These are phyloP conservation scores for Nemotelus nigrinus DNA, from an alignment of 2,888 invertebrate genomes.

Conservation along the genomic window DNA sequence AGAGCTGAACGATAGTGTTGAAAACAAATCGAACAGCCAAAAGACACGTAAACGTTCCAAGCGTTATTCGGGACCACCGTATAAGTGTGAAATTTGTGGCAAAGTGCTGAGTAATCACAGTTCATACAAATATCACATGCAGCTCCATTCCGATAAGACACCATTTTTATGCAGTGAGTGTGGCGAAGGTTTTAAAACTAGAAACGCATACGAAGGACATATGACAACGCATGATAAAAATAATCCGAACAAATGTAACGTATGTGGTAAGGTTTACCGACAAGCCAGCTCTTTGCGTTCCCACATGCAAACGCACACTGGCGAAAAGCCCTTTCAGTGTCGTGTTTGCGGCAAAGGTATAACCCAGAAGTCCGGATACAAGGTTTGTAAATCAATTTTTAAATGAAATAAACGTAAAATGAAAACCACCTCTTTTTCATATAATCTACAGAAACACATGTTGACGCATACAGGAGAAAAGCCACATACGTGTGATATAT, in stretches of 20 bases:
- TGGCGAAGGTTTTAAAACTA: conserved; percentile 62
- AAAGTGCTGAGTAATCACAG: conserved; percentile 61
- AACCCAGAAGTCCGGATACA: conserved; percentile 64
- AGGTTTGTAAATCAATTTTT: conserved; percentile 51
- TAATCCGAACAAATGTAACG: conserved; percentile 61
- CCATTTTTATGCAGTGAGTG: conserved; percentile 61
- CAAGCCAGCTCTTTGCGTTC: conserved; percentile 61
- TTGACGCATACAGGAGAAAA: conserved; percentile 63
- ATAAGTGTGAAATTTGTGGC: conserved; percentile 57
- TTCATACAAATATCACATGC: conserved; percentile 63
- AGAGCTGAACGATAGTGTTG: background rate
- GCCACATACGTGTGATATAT: conserved; percentile 60
- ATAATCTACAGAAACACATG: conserved; percentile 58
- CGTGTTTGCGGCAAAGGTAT: conserved; percentile 62
- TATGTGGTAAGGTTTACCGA: conserved; percentile 61
- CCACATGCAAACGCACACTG: conserved; percentile 60
- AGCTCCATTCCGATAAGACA: conserved; percentile 61
- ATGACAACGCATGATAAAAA: conserved; percentile 60
- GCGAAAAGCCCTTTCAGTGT: conserved; percentile 61
- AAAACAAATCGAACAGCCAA: conserved; percentile 38
- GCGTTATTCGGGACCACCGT: conserved; percentile 51
- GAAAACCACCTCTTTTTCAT: background rate
- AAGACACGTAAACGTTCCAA: conserved; percentile 36
- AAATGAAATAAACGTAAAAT: background rate
- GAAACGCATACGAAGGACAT: conserved; percentile 63